Percentiles rank a stretch among this genome's conserved stretches.
These are phyloP conservation scores for Carettochelys insculpta DNA, from an alignment of 2,113 vertebrate species.

Conservation along the genomic window DNA sequence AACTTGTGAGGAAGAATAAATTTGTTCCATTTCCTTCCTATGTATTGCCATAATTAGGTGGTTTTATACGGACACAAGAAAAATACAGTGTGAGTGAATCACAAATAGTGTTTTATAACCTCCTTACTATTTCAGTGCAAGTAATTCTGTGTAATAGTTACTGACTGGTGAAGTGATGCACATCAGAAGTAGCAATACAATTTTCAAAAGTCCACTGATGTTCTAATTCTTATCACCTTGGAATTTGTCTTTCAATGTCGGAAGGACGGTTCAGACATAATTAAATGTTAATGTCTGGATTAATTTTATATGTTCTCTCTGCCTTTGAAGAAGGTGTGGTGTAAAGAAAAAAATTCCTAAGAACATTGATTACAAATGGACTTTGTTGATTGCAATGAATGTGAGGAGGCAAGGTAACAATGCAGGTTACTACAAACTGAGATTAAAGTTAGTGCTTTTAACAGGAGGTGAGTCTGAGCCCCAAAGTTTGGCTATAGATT, in stretches of 20 bases:
- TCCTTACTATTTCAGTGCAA: conserved; percentile 50
- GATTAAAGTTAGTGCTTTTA: neutral
- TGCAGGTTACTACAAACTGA: neutral
- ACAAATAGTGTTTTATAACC: conserved; percentile 58
- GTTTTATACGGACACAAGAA: conserved; percentile 62
- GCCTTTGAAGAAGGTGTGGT: neutral
- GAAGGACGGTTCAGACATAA: conserved; percentile 35
- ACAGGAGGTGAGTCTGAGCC: neutral
- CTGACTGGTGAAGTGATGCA: conserved; percentile 45
- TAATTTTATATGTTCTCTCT: conserved; percentile 37
- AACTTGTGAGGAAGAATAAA: conserved; percentile 38
- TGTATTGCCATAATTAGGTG: conserved; percentile 64
- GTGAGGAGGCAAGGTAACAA: neutral
- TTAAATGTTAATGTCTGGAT: conserved; percentile 2
- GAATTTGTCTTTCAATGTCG: conserved; percentile 26
- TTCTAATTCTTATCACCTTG: conserved; percentile 15
- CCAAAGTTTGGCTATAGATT: neutral
- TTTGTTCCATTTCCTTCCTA: conserved; percentile 33
- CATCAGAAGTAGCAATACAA: neutral
- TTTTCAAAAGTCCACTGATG: neutral
- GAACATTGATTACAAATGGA: neutral
- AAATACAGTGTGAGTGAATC: conserved; percentile 24
- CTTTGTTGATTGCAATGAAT: neutral
- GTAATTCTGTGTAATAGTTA: conserved; percentile 26
- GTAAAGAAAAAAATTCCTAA: neutral